Base-by-base conservation (phyloP, 1,140 invertebrate genomes). In the Grapholita molesta region DNA sequence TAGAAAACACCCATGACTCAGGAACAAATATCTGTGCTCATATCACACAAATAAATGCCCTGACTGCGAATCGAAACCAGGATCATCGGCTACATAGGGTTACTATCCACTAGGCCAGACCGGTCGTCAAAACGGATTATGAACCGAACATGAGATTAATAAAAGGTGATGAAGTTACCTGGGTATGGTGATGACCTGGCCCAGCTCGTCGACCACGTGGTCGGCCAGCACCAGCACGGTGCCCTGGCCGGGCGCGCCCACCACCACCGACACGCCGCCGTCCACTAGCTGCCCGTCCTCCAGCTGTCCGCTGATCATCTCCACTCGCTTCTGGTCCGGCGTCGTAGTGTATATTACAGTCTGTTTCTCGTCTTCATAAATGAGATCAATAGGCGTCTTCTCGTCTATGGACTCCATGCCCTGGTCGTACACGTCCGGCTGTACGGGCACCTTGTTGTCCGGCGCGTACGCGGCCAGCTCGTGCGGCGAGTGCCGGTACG, bases 361-460 rank as follows among this genome's bases (percentile, higher is more conserved):
- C 80, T 96, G 96, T 80, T 96, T 96, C 25, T 95, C 96, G 74
- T 96, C 96, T 80, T 96, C 95, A 85, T 96, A 96, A 76, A 96
- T 96, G 67, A 96, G 88, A 89, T 96, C 96, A 76, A 96, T 96
- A 70, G 95, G 95, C 38, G 94, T 94, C 76, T 94, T 92, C 90
- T 94, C 94, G 88, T 95, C 92, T 80, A 95, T 95, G 33, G 94
- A 94, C n/a, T 94, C 92, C 75, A 94, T 94, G 66, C 89, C 92
- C 67, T 94, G 92, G 77, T 92, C 90, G 88, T 94, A 92, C 72
- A 94, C 90, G 76, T 89, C 88, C 68, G 91, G 80, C 84, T 93
- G 73, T 70, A 93, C 87, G 52, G 93, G 92, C 32, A 88, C 85
- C 71, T 89, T 91, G 72, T 73, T 88, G 68, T 93, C 93, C 61